phyloP scores from a whole-genome alignment of 2,888 invertebrate species.

The Cephus sareptanus region DNA sequence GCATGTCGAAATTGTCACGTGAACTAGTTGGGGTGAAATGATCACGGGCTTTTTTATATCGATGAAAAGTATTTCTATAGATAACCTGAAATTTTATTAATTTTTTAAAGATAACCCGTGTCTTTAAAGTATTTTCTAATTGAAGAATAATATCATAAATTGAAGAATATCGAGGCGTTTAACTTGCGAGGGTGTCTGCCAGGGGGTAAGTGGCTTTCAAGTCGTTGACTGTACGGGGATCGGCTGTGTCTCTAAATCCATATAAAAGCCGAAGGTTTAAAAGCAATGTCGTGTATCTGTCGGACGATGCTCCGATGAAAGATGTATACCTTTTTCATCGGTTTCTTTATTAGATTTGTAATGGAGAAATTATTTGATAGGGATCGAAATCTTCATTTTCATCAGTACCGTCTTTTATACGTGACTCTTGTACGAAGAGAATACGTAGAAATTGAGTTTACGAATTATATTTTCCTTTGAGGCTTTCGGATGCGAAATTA shows the following conservation, averaged over 20 bases:
- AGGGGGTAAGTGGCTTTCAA: constrained; percentile 7
- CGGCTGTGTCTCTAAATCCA: constrained; percentile 1
- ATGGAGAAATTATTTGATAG: neutral
- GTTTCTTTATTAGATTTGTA: neutral
- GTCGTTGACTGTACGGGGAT: neutral
- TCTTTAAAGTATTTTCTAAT: neutral
- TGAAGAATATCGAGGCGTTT: neutral
- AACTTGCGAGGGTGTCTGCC: neutral
- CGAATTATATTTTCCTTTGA: neutral
- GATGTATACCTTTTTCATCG: neutral
- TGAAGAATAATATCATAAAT: neutral
- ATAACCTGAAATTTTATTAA: no score
- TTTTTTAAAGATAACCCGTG: neutral
- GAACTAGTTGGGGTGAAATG: neutral
- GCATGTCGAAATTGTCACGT: neutral
- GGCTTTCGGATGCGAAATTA: no score
- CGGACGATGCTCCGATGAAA: neutral
- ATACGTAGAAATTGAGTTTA: neutral
- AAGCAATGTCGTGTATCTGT: constrained; percentile 10
- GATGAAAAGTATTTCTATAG: neutral
- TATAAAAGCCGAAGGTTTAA: constrained; percentile 1
- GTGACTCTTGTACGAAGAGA: neutral
- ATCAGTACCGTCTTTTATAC: neutral
- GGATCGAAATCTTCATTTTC: neutral
- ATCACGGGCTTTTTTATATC: neutral